Evolutionary conservation across 2,888 invertebrate genomes (phyloP).

Genomic region (Notodromas monacha): DNA sequence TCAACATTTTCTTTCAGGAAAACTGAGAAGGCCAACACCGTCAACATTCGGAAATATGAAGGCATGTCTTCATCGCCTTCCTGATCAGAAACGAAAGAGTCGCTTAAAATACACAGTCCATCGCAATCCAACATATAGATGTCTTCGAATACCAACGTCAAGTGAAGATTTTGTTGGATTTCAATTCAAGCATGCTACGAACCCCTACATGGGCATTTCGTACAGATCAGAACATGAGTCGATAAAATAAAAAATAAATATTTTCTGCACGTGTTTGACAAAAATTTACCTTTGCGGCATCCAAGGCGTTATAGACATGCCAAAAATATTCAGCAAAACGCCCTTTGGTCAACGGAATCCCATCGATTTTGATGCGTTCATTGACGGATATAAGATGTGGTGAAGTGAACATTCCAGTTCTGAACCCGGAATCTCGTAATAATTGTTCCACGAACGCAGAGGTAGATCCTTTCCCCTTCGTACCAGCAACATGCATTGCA

Average conservation of each 20-base stretch:
- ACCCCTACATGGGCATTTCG: no score
- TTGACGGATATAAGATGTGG: constrained; percentile 72
- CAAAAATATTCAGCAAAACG: constrained; percentile 50
- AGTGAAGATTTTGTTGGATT: no score
- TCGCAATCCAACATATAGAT: no score
- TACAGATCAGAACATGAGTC: no score
- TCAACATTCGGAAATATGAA: constrained; percentile 72
- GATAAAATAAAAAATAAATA: constrained; percentile 7
- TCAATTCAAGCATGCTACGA: no score
- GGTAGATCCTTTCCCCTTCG: constrained; percentile 84
- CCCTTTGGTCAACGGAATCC: constrained; percentile 33
- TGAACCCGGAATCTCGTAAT: constrained; percentile 38
- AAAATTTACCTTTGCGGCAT: constrained; percentile 18
- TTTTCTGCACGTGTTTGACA: not conserved
- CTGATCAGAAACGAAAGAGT: constrained; percentile 15
- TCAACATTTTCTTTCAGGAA: constrained; percentile 37
- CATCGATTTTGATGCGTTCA: constrained; percentile 65
- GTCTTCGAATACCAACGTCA: no score
- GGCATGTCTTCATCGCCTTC: constrained; percentile 39
- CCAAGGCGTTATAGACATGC: constrained; percentile 32
- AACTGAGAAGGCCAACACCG: constrained; percentile 56
- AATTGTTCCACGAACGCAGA: constrained; percentile 74
- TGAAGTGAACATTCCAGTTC: constrained; percentile 78
- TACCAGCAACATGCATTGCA: constrained; percentile 78
- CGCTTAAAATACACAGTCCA: no score